Conservation (phyloP, 2,113 vertebrate species). For the Lepisosteus oculatus region DNA sequence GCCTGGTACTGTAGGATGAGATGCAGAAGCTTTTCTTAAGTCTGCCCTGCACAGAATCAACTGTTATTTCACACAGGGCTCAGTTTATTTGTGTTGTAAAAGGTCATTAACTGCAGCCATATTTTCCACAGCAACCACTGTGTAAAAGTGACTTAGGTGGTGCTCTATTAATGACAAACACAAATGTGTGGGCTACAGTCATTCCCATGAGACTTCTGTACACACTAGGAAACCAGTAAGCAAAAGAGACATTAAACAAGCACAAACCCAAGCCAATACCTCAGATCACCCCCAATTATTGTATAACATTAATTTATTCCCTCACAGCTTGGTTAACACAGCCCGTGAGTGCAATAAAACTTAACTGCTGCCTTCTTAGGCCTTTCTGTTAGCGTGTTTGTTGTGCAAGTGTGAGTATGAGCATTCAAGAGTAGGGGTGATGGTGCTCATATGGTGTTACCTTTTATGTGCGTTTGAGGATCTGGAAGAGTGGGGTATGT, state of each 20-base stretch:
- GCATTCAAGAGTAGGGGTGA: too few species aligned
- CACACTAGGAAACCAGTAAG: slow-evolving; percentile 29
- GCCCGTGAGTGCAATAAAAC: slow-evolving; percentile 30
- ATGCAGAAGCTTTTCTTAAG: background rate
- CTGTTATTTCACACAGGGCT: slow-evolving; percentile 6
- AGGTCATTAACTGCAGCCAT: slow-evolving; percentile 30
- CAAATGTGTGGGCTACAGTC: background rate
- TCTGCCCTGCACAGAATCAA: background rate
- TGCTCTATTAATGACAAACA: too few species aligned
- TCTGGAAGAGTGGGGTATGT: slow-evolving; percentile 28
- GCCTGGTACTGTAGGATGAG: background rate
- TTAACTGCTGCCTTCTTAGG: slow-evolving; percentile 32
- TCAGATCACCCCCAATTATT: slow-evolving; percentile 10
- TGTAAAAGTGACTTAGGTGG: too few species aligned
- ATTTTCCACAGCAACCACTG: slow-evolving; percentile 18
- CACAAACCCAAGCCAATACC: slow-evolving; percentile 20
- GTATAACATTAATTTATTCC: slow-evolving; percentile 16
- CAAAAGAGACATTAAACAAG: slow-evolving; percentile 31
- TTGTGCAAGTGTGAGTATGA: background rate
- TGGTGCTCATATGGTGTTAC: slow-evolving; percentile 2
- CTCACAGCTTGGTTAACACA: slow-evolving; percentile 24
- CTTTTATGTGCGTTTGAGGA: slow-evolving; percentile 42
- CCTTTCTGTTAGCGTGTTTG: slow-evolving; percentile 24
- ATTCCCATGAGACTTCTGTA: slow-evolving; percentile 28
- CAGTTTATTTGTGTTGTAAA: background rate